phyloP scores from a whole-genome alignment of 2,113 vertebrate genomes.

The Indicator indicator region DNA sequence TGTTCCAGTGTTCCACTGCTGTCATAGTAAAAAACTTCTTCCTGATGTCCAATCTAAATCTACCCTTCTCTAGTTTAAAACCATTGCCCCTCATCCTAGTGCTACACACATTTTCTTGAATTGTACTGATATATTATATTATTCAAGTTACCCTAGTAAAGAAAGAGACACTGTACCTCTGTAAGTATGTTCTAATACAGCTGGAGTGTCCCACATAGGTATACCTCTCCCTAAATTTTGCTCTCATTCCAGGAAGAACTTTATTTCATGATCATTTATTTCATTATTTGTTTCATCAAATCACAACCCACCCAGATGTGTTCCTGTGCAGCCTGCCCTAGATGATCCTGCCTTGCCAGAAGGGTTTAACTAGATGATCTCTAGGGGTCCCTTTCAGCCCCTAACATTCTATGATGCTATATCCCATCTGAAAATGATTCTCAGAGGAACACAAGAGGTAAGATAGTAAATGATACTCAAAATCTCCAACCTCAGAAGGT shows the following conservation, averaged over 20 bases:
- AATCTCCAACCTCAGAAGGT: background rate
- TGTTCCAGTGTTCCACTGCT: no score
- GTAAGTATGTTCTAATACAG: background rate
- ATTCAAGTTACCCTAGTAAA: background rate
- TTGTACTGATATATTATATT: rapidly evolving
- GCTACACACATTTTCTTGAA: background rate
- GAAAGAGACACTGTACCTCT: background rate
- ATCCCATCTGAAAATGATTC: background rate
- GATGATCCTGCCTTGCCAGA: no score
- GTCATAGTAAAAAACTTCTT: no score
- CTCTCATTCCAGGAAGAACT: background rate
- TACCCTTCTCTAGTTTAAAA: no score
- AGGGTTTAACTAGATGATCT: no score
- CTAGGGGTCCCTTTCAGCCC: no score
- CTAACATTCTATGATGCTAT: no score
- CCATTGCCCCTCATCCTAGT: no score
- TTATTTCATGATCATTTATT: background rate
- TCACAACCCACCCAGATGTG: background rate
- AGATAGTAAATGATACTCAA: background rate
- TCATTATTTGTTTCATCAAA: background rate
- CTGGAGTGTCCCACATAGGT: background rate
- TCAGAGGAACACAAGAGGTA: background rate
- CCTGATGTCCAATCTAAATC: no score
- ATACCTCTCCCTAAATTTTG: background rate
- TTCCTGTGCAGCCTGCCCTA: no score